Evolutionary conservation across 2,888 invertebrate genomes (phyloP).

Genomic region (Torymus texanus): DNA sequence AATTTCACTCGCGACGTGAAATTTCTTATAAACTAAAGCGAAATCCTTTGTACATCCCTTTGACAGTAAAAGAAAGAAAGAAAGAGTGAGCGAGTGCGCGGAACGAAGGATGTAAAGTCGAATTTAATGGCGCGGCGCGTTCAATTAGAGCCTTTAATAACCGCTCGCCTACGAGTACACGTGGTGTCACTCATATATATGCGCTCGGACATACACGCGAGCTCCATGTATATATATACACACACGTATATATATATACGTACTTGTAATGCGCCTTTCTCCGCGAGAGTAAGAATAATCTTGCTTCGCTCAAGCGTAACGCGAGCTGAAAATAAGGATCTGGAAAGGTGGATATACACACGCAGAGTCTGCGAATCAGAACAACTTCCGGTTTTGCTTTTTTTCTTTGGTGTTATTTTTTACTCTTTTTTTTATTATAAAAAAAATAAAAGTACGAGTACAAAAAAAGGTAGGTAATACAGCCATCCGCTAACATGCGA

Average conservation of each 20-base stretch:
- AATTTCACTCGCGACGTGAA: conserved; percentile 20
- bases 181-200: too few relatives aligned
- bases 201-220: background rate
- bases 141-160: conserved; percentile 2
- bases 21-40: conserved; percentile 25
- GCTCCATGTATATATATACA: background rate
- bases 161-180: background rate
- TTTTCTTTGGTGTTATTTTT: conserved; percentile 38
- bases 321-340: conserved; percentile 19
- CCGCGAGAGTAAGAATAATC: background rate
- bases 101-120: conserved; percentile 4
- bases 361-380: background rate
- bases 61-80: background rate
- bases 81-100: background rate
- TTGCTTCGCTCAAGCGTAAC: background rate
- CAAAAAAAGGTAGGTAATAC: conserved; percentile 5
- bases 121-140: conserved; percentile 6
- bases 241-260: background rate
- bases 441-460: conserved; percentile 27
- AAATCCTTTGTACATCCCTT: conserved; percentile 25
- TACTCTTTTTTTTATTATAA: conserved; percentile 24
- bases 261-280: conserved; percentile 25
- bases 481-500: background rate
- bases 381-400: background rate
- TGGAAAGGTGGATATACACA: background rate